Conservation (phyloP, 2,888 invertebrate genomes). For the Hyposoter didymator region DNA sequence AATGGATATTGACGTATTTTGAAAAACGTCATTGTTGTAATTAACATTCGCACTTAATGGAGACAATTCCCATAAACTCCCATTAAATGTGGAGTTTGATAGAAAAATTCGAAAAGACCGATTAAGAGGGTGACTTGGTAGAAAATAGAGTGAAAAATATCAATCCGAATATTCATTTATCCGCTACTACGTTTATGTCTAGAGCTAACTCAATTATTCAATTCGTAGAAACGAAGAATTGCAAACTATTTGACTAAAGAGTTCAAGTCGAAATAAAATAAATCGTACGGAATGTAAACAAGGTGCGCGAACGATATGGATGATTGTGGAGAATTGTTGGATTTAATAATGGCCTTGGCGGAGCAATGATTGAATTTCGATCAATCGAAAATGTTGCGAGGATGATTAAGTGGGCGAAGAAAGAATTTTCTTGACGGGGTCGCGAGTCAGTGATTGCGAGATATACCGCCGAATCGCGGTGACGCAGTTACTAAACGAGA, state of each 20-base stretch:
- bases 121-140: background rate
- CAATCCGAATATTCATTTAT: background rate
- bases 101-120: background rate
- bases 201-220: background rate
- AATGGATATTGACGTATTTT: too few relatives aligned
- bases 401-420: background rate
- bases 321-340: background rate
- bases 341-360: background rate
- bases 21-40: too few relatives aligned
- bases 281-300: background rate
- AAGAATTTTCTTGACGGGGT: background rate
- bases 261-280: background rate
- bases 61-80: too few relatives aligned
- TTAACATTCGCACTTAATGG: too few relatives aligned
- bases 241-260: background rate
- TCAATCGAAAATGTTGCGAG: background rate
- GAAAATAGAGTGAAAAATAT: background rate
- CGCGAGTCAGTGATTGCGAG: slow-evolving; percentile 13
- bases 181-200: background rate
- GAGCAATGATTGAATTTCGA: background rate
- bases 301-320: background rate
- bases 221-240: background rate
- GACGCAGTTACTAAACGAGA: slow-evolving; percentile 35
- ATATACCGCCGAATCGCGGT: slow-evolving; percentile 10
- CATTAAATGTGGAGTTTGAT: background rate